phyloP scores from a whole-genome alignment of 2,113 vertebrate genomes.

The Trogon surrucura region DNA sequence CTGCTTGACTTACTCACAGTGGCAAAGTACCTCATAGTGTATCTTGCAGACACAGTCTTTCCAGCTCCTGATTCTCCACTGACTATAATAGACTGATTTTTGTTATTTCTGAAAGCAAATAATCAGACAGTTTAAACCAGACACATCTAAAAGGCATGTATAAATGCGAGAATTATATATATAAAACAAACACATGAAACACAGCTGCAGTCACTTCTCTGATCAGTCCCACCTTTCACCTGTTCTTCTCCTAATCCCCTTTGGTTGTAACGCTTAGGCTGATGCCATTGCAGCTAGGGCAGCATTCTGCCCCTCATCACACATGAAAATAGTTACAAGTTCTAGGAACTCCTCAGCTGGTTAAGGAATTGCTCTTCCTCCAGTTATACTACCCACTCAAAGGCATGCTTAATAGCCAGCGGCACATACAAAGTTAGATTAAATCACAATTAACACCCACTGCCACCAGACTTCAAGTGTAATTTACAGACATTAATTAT shows the following conservation, averaged over 20 bases:
- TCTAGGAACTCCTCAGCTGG: not conserved
- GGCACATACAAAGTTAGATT: not conserved
- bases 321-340: not conserved
- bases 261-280: not conserved
- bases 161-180: not conserved
- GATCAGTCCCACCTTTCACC: not conserved
- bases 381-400: not conserved
- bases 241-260: not conserved
- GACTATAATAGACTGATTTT: constrained; percentile 96
- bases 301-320: not conserved
- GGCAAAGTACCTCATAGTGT: constrained; percentile 97
- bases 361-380: not conserved
- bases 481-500: not conserved
- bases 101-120: constrained; percentile 84
- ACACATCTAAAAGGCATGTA: not conserved
- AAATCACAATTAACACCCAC: not conserved
- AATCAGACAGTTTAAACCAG: not conserved
- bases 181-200: not conserved
- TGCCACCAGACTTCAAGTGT: not conserved
- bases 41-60: constrained; percentile 96
- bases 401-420: not conserved
- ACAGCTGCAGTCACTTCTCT: not conserved
- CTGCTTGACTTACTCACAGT: constrained; percentile 94
- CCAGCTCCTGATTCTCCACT: constrained; percentile 98
- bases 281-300: not conserved